Conservation (phyloP, 2,113 vertebrate genomes). For the Garra rufa region DNA sequence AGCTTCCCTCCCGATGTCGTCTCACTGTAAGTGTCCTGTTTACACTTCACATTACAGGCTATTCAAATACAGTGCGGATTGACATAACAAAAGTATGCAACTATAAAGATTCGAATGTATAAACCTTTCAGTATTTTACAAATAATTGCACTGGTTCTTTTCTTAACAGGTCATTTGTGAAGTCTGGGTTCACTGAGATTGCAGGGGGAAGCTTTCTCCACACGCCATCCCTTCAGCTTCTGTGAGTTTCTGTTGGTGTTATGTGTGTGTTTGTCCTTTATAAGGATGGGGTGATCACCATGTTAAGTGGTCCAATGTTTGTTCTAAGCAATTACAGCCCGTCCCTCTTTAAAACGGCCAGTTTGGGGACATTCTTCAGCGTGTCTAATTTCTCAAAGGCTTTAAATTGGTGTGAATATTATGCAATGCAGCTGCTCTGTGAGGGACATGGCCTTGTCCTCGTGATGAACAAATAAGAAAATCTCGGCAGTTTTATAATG, state of each 20-base stretch:
- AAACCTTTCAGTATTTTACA: neutral
- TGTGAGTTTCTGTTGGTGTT: slow-evolving; percentile 87
- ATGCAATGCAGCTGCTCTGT: slow-evolving; percentile 43
- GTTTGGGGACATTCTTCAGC: slow-evolving; percentile 39
- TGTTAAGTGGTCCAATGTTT: slow-evolving; percentile 51
- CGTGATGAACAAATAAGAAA: slow-evolving; percentile 22
- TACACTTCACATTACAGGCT: neutral
- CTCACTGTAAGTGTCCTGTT: slow-evolving; percentile 89
- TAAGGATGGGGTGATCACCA: slow-evolving; percentile 47
- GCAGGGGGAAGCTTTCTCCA: slow-evolving; percentile 94
- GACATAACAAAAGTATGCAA: neutral
- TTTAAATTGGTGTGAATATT: slow-evolving; percentile 51
- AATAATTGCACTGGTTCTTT: slow-evolving; percentile 31
- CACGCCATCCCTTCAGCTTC: slow-evolving; percentile 94
- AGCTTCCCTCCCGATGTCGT: slow-evolving; percentile 92
- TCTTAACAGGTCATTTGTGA: slow-evolving; percentile 95
- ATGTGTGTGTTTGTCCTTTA: slow-evolving; percentile 55
- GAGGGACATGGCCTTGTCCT: slow-evolving; percentile 20
- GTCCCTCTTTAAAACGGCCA: neutral
- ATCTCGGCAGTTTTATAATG: neutral
- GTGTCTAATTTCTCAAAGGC: slow-evolving; percentile 53
- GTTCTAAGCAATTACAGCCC: slow-evolving; percentile 42
- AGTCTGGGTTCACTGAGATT: slow-evolving; percentile 98
- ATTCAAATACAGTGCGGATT: neutral
- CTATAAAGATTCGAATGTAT: neutral